Base-by-base conservation (phyloP, 2,888 invertebrate species). In the Pyrocoelia pectoralis region DNA sequence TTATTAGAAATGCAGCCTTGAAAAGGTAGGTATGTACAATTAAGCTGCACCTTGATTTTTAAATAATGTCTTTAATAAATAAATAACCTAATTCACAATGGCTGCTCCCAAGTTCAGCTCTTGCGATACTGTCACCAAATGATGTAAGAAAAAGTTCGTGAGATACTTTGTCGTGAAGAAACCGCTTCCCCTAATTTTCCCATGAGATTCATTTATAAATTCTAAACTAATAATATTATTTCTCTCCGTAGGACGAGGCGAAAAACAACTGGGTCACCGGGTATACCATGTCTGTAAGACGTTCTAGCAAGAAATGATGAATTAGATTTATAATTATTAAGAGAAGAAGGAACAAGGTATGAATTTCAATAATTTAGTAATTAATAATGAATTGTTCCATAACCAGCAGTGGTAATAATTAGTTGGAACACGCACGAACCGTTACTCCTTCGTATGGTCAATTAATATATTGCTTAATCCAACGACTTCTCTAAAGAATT, bases 361-460 rank as follows among this genome's bases (percentile, higher is more conserved):
- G 33, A 33, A 33, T 33, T 33, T 10, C n/a, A 33, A n/a, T 33
- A 2, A 33, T 33, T n/a, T n/a, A 10, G 33, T 33, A 33, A 33
- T 33, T 33, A 33, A 33, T 8, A 33, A 33, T 33, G 8, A 33
- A 33, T 33, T n/a, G 33, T 33, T 33, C 33, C 33, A 33, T n/a
- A 33, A 33, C 10, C 33, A 33, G 33, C n/a, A 33, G 8, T 24
- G 24, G 24, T 24, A 24, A 24, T 24, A 24, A 24, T 24, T 24
- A 24, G 24, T 41, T 55, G 15, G 43, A 55, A 55, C 14, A 41
- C 41, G 41, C 48, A 53, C 24, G 38, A 46, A 28, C 62, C 62
- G 62, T 62, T 62, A 62, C 28, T 14, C 49, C 46, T 61, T 38
- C 28, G 51, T 12, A 61, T 62, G 57, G 62, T 61, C 56, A 62